Evolutionary conservation across 1,140 invertebrate species (phyloP).

Genomic region (Araneus ventricosus): DNA sequence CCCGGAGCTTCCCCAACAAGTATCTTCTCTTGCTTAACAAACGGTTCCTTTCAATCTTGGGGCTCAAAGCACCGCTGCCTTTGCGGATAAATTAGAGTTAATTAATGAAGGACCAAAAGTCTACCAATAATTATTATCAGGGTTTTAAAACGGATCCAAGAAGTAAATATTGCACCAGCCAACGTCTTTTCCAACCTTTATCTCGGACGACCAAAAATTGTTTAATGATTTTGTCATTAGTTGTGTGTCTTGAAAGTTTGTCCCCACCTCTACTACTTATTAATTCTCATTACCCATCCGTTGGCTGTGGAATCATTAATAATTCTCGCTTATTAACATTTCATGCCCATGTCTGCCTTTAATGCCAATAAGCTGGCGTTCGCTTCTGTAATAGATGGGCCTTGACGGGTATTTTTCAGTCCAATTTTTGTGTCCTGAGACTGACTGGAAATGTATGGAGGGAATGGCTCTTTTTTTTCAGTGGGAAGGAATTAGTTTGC

Average conservation of each 20-base stretch:
- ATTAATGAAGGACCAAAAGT: constrained; percentile 53
- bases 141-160: constrained; percentile 49
- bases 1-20: neutral
- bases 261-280: constrained; percentile 6
- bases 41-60: constrained; percentile 6
- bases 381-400: neutral
- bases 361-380: constrained; percentile 7
- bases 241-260: constrained; percentile 41
- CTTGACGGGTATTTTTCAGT: constrained; percentile 7
- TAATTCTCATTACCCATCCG: constrained; percentile 66
- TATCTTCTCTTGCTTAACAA: neutral
- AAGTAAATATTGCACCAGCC: constrained; percentile 52
- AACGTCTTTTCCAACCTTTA: constrained; percentile 34
- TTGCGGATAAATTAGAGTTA: constrained; percentile 21
- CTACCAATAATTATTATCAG: constrained; percentile 51
- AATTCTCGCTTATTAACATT: constrained; percentile 66
- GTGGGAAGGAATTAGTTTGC: neutral
- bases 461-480: neutral
- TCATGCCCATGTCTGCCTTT: constrained; percentile 49
- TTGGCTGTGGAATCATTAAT: constrained; percentile 32
- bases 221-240: constrained; percentile 71
- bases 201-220: constrained; percentile 44
- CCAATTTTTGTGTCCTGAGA: neutral
- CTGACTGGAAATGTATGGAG: neutral
- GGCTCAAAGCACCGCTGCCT: neutral